A percentile compares a stretch with the other conserved stretches of the same genome.
Conservation (phyloP, 2,113 vertebrate genomes). For the Isurus oxyrinchus region DNA sequence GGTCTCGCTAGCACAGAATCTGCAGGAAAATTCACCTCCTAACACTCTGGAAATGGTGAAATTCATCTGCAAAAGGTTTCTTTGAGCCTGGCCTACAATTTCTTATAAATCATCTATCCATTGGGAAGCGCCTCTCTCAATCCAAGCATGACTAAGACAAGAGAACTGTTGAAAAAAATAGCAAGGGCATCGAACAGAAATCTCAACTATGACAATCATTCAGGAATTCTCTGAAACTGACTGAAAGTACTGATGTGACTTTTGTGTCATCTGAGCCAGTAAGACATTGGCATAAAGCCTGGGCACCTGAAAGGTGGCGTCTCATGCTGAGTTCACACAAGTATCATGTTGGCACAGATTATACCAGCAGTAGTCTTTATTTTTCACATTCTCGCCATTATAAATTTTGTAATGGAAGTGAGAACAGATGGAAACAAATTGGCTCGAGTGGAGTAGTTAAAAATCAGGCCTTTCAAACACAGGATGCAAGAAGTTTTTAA, state of each 20-base stretch:
- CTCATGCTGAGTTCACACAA: background rate
- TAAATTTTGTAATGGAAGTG: background rate
- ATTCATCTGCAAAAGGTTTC: background rate
- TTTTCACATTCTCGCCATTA: background rate
- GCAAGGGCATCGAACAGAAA: background rate
- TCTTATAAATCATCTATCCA: background rate
- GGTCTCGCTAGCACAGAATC: background rate
- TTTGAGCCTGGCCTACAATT: background rate
- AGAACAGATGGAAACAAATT: slow-evolving; percentile 17
- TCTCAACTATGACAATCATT: background rate
- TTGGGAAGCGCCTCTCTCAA: background rate
- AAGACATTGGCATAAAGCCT: background rate
- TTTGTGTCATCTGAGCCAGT: background rate
- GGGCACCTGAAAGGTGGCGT: background rate
- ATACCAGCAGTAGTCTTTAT: background rate
- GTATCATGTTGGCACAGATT: background rate
- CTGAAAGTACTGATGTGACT: background rate
- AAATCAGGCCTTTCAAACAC: slow-evolving; percentile 12
- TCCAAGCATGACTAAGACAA: background rate
- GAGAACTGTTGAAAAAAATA: background rate
- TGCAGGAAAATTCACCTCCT: background rate
- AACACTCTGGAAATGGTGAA: background rate
- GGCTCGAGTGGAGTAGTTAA: background rate
- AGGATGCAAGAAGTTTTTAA: slow-evolving; percentile 18
- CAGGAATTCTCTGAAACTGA: background rate